Conservation (phyloP, 1,140 invertebrate genomes). For the Tetramorium alpestre region DNA sequence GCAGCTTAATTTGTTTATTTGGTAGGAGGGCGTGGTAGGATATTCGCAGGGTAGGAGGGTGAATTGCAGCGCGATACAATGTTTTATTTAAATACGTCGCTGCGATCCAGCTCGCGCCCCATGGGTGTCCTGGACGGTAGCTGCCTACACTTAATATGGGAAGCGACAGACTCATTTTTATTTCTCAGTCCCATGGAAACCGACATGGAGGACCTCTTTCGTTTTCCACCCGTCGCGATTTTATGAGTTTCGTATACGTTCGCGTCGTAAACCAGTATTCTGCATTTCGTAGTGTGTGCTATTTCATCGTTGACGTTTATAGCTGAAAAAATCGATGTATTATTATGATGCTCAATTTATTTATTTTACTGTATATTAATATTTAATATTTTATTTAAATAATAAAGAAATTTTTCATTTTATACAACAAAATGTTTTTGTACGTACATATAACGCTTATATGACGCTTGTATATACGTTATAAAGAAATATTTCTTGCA, state of each 20-base stretch:
- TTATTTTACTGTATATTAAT: not conserved
- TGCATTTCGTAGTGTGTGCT: slow-evolving; percentile 17
- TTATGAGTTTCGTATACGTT: slow-evolving; percentile 37
- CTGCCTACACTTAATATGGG: slow-evolving; percentile 80
- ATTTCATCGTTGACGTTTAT: slow-evolving; percentile 49
- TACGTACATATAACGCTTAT: not conserved
- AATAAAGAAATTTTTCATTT: not conserved
- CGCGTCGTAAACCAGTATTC: slow-evolving; percentile 51
- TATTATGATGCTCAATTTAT: not conserved
- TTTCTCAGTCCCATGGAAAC: slow-evolving; percentile 76
- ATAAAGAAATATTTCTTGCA: not conserved
- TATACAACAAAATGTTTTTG: not conserved
- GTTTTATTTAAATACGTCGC: slow-evolving; percentile 81
- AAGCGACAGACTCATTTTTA: slow-evolving; percentile 80
- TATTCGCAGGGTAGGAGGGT: slow-evolving; percentile 60
- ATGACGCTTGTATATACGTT: not conserved
- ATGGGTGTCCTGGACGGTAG: slow-evolving; percentile 79
- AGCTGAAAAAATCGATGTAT: slow-evolving; percentile 39
- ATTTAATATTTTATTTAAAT: not conserved
- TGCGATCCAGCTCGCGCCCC: slow-evolving; percentile 76
- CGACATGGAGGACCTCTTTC: slow-evolving; percentile 62
- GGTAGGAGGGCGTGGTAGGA: slow-evolving; percentile 58
- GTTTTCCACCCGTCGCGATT: slow-evolving; percentile 66
- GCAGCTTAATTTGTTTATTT: slow-evolving; percentile 81
- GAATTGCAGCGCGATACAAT: slow-evolving; percentile 78